Evolutionary conservation across 2,113 vertebrate genomes (phyloP), one percentile per base, ranked within the genome.

Genomic region (Fregetta grallaria): DNA sequence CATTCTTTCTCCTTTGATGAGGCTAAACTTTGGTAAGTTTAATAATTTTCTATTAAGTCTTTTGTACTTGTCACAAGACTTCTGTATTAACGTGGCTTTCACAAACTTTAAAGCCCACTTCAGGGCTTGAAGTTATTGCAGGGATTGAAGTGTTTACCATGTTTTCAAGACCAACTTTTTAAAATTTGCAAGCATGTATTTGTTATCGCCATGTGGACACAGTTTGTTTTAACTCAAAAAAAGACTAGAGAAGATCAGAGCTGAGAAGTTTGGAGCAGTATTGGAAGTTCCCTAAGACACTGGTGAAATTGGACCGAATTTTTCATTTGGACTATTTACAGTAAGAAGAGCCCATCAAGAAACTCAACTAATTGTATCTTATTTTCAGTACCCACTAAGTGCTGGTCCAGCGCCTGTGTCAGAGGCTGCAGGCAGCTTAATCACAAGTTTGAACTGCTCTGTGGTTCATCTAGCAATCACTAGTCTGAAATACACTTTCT

Each of bases 1-100:
- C 1, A 82, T 99, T 70, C 98, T 99, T 76, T 99, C 99, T 67
- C 99, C 99, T 76, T 98, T 99, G 55, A 99, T 99, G 99, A 99
- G 99, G 47, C 98, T 99, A 30, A 98, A 98, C 95, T 99, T 99
- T 50, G 99, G 99, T 99, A 98, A 98, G 86, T 81, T 78, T 38
- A 63, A 19, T 58, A 71, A 9, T 36, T 87, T 90, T 86, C 13
- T 91, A 2, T 59, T 71, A 21, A 36, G 30, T 66, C 75, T 75
- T 61, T 32, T 32, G 13, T 29, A 78, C 34, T 85, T 58, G 21
- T 73, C 50, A n/a, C 56, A 27, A 58, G 30, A 53, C 15, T 27
- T 65, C 29, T 86, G 47, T 47, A 26, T 14, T 67, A 67, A 65
- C 40, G 36, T 34, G 49, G 40, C 49, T 72, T 71, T 90, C 21